Percentiles rank a stretch among this genome's conserved stretches.
Conservation (phyloP, 1,140 invertebrate genomes). For the Drosophila sucinea region DNA sequence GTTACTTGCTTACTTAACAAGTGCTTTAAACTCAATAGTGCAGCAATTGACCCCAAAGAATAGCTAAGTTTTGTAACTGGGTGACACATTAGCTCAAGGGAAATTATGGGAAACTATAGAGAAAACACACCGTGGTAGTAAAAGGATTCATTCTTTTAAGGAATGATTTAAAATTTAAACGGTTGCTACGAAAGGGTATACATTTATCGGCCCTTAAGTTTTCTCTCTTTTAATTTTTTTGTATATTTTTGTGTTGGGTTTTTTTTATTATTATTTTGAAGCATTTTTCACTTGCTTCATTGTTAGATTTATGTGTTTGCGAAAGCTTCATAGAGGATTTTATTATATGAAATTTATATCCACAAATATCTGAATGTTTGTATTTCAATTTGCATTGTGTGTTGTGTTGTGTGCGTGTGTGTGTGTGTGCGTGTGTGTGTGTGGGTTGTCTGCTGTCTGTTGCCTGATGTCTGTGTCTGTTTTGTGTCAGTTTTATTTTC, state of each 20-base stretch:
- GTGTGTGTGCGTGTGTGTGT: not conserved
- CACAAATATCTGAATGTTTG: slow-evolving; percentile 44
- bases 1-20: no score
- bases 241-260: slow-evolving; percentile 41
- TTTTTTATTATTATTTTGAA: slow-evolving; percentile 21
- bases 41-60: not conserved
- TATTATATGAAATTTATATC: slow-evolving; percentile 39
- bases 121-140: not conserved
- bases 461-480: slow-evolving; percentile 1
- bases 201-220: not conserved
- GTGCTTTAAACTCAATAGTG: no score
- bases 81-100: no score
- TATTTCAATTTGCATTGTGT: slow-evolving; percentile 61
- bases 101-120: no score
- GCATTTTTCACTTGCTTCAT: slow-evolving; percentile 40
- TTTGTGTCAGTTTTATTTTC: not conserved
- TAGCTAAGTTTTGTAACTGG: not conserved
- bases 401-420: slow-evolving; percentile 6
- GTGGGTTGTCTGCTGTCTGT: not conserved
- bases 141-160: not conserved
- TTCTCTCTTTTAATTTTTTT: not conserved
- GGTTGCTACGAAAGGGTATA: not conserved
- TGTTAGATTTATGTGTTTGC: slow-evolving; percentile 62
- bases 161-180: not conserved
- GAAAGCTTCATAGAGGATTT: slow-evolving; percentile 21